Base-by-base conservation (phyloP, 2,113 vertebrate genomes). In the Nettapus auritus region DNA sequence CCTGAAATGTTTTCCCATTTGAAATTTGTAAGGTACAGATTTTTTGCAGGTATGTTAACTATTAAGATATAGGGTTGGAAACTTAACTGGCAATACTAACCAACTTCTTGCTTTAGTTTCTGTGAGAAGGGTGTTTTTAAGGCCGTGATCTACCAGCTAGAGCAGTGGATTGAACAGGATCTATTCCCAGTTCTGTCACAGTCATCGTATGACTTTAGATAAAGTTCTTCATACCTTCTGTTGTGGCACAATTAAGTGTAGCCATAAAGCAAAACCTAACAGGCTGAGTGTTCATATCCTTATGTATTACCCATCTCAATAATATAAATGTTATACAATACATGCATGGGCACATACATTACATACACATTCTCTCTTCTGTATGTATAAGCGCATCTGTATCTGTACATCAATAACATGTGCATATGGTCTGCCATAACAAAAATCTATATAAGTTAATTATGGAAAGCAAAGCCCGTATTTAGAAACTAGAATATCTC, bases 331-430 rank as follows among this genome's bases (percentile, higher is more conserved):
- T 29, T 13, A 50, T 22, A 70, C 14, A 63, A 46, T 11, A 44
- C 8, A 46, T 13, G 16, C 0, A 0, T 8, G 14, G 29, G 9
- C 2, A 2, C 68, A 25, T 22, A 13, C 10, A 57, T 20, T 48
- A 55, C 42, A 77, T 10, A 68, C 9, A 3, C 21, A 8, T 29
- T 83, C 53, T 64, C 25, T 89, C 20, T 60, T 63, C 33, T 71
- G 0, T 67, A 25, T 26, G 6, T 62, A 10, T 81, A 68, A 68
- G 33, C 38, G 6, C 55, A 64, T 74, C 38, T 60, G 3, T 79
- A 57, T 69, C 46, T 82, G 38, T 76, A n/a, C 42, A 22, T 38
- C 26, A 46, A 1, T 60, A 86, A n/a, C n/a, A 52, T 13, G 64
- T 52, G 29, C 11, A 6, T 15, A 19, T 9, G 86, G 53, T 57